These are phyloP conservation scores for Cheilosia vernalis DNA, from an alignment of 2,888 invertebrate genomes.

Conservation along the genomic window DNA sequence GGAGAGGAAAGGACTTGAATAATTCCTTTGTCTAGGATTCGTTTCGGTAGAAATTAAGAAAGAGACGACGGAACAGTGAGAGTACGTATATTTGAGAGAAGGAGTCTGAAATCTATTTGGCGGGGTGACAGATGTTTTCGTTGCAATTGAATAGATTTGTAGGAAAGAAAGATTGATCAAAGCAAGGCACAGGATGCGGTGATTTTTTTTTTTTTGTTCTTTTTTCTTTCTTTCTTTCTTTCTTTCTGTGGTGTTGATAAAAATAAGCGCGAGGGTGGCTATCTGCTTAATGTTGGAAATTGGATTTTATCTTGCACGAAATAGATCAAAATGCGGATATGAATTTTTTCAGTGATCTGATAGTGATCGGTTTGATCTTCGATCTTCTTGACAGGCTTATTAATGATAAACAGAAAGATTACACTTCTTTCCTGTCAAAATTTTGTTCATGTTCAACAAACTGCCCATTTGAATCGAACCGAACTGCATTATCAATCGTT, in stretches of 20 bases:
- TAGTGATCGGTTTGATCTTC: too few species aligned
- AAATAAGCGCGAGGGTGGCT: background rate
- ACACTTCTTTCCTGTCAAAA: too few species aligned
- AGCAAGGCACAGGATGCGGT: constrained; percentile 59
- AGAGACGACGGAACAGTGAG: background rate
- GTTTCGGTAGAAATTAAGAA: constrained; percentile 8
- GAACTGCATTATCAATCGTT: too few species aligned
- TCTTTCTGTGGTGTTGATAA: constrained; percentile 16
- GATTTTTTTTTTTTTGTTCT: constrained; percentile 15
- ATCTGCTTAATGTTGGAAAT: too few species aligned
- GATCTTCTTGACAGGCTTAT: too few species aligned
- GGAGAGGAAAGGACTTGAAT: constrained; percentile 24
- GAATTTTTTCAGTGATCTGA: too few species aligned
- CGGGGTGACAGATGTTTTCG: constrained; percentile 65
- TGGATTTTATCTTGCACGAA: too few species aligned
- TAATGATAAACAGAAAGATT: too few species aligned
- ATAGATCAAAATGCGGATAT: too few species aligned
- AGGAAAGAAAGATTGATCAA: constrained; percentile 23
- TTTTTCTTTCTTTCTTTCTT: background rate
- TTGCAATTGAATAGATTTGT: constrained; percentile 42
- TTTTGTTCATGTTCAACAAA: too few species aligned
- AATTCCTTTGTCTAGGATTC: constrained; percentile 66
- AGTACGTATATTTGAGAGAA: background rate
- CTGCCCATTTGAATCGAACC: too few species aligned
- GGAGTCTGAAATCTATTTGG: constrained; percentile 18